These are phyloP conservation scores for Bembecia ichneumoniformis DNA, from an alignment of 2,888 invertebrate species.

Conservation along the genomic window DNA sequence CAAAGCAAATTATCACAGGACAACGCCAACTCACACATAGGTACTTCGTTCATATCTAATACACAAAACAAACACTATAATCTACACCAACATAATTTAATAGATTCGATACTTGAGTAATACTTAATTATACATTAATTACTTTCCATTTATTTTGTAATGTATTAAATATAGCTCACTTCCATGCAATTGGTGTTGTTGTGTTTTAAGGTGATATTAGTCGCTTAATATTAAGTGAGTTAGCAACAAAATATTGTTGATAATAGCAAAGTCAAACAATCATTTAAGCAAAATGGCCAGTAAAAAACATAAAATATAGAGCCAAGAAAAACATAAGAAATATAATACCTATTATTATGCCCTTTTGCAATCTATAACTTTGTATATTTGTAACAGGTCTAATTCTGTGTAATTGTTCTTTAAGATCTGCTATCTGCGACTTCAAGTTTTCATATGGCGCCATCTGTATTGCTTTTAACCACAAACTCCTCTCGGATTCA, in stretches of 20 bases:
- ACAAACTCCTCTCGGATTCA: conserved; percentile 85
- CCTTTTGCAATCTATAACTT: conserved; percentile 78
- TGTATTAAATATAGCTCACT: too few species aligned
- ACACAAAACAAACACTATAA: conserved; percentile 10
- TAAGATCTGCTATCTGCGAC: conserved; percentile 77
- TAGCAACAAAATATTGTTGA: too few species aligned
- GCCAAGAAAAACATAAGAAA: too few species aligned
- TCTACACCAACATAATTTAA: neutral
- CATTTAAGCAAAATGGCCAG: too few species aligned
- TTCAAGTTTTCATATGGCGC: conserved; percentile 89
- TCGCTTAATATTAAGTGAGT: too few species aligned
- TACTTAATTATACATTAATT: too few species aligned
- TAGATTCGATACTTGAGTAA: neutral
- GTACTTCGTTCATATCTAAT: conserved; percentile 86
- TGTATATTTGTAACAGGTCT: conserved; percentile 78
- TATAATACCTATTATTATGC: conserved; percentile 76
- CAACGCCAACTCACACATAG: conserved; percentile 87
- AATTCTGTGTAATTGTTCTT: conserved; percentile 75
- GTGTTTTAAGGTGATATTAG: too few species aligned
- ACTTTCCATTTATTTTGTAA: too few species aligned
- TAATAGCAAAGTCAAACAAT: too few species aligned
- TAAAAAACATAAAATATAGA: too few species aligned
- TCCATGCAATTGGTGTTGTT: too few species aligned
- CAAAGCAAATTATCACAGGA: conserved; percentile 92
- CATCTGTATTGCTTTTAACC: conserved; percentile 87